Base-by-base conservation (phyloP, 2,888 invertebrate species). In the Piscicola geometra region DNA sequence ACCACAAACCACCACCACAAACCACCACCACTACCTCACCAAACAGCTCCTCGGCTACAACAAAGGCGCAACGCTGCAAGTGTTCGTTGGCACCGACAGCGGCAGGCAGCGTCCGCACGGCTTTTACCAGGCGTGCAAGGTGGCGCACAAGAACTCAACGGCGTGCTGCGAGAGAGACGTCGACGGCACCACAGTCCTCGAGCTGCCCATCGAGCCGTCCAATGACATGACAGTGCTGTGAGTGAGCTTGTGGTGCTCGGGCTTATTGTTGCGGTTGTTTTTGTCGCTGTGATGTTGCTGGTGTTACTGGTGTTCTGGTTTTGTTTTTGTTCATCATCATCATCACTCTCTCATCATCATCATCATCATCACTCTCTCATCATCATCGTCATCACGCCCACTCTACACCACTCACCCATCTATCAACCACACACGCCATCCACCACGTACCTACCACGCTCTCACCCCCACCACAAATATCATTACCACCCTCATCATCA, bases 81-180 rank as follows among this genome's bases (percentile, higher is more conserved):
- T 92, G 83, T 96, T 93, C 85, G 94, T 96, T 83, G 96, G 95
- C 52, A 93, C 93, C 28, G 95, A 96, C 84, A 89, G 92, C 70
- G 95, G 94, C 0, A 90, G 92, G 77, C 92, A 93, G 9, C 90
- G 91, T 5, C 96, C 96, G 0, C 97, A 97, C 86, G 94, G 96
- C 90, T 96, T 96, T 86, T 97, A 97, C 87, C 95, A 96, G 86
- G 94, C 96, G 1, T 96, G 96, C 83, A 91, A 93, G 79, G 96
- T 97, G 0, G 92, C 93, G 77, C 96, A 97, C 3, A 97, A 97
- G 87, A 96, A 94, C 86, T 94, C 95, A 15, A 95, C 94, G 0
- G 92, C 93, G 0, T 95, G 95, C 86, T 88, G 89, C 78, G 94
- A 95, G 85, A 90, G 91, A 80, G 93, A 93, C 84, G 89, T 94